A percentile compares a stretch with the other conserved stretches of the same genome.
phyloP scores from a whole-genome alignment of 2,113 vertebrate genomes.

The Hippocampus zosterae region DNA sequence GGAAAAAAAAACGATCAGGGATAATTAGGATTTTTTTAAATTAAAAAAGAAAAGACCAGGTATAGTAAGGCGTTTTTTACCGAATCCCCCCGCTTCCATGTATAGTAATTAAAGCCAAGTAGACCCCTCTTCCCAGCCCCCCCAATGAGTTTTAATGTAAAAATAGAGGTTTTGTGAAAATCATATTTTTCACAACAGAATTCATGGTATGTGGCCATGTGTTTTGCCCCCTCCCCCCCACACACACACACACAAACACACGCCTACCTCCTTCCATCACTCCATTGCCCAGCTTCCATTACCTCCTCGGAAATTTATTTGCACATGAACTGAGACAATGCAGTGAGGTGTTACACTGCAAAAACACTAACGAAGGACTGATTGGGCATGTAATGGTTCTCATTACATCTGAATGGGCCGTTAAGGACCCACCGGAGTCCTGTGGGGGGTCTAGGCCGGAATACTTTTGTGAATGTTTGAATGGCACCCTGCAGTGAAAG shows the following conservation, averaged over 20 bases:
- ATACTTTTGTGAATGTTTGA: constrained; percentile 17
- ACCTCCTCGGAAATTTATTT: background rate
- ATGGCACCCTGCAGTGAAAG: constrained; percentile 21
- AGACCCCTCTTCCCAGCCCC: too few species aligned
- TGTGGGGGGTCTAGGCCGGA: constrained; percentile 8
- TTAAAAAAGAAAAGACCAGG: too few species aligned
- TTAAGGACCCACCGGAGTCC: background rate
- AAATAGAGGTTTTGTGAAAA: too few species aligned
- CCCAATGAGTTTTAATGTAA: too few species aligned
- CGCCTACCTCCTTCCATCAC: background rate
- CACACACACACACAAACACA: background rate
- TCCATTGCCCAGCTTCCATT: background rate
- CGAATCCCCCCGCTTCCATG: too few species aligned
- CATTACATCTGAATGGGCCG: constrained; percentile 15
- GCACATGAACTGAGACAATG: constrained; percentile 6
- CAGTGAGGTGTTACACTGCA: background rate
- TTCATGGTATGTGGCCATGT: constrained; percentile 46
- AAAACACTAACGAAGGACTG: constrained; percentile 31
- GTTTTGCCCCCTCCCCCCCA: constrained; percentile 24
- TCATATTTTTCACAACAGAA: too few species aligned
- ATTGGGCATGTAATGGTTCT: constrained; percentile 32
- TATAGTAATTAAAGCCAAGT: too few species aligned
- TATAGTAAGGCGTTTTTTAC: too few species aligned
- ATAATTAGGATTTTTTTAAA: too few species aligned
- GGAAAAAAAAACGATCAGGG: too few species aligned